Conservation (phyloP, 2,797 vertebrate species). For the Gallinago solitaria region DNA sequence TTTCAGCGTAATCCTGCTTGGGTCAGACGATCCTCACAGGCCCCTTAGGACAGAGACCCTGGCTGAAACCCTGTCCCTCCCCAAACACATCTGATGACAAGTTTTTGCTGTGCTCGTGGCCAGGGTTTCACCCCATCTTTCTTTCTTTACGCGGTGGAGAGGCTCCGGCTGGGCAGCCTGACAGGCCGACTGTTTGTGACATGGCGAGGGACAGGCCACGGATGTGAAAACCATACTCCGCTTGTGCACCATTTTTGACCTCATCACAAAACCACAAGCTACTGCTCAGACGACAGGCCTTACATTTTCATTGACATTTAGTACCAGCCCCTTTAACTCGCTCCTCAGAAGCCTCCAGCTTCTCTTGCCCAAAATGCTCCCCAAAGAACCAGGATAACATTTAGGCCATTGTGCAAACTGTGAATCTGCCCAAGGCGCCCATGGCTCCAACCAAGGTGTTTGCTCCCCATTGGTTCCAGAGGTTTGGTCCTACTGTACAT, state of each 20-base stretch:
- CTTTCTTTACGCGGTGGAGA: not conserved
- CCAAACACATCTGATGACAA: not conserved
- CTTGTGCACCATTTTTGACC: constrained; percentile 12
- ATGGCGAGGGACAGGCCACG: not conserved
- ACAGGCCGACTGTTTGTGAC: constrained; percentile 26
- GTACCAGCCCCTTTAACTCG: not conserved
- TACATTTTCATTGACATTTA: constrained; percentile 9
- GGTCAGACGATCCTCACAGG: not conserved
- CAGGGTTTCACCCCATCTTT: constrained; percentile 14
- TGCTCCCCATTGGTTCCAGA: not conserved
- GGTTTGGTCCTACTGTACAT: not conserved
- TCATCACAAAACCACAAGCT: constrained; percentile 45
- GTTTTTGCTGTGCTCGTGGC: not conserved
- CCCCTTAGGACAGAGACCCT: not conserved
- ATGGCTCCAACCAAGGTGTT: not conserved
- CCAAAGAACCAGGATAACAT: constrained; percentile 20
- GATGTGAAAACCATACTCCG: not conserved
- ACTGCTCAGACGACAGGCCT: not conserved
- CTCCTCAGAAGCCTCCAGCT: not conserved
- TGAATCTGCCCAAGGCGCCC: not conserved
- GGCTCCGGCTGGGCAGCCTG: not conserved
- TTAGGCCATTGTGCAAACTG: constrained; percentile 34
- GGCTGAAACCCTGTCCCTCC: not conserved
- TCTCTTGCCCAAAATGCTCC: not conserved
- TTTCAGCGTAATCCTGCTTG: not conserved